Conservation (phyloP, 1,140 invertebrate species). For the Diorhabda carinulata region DNA sequence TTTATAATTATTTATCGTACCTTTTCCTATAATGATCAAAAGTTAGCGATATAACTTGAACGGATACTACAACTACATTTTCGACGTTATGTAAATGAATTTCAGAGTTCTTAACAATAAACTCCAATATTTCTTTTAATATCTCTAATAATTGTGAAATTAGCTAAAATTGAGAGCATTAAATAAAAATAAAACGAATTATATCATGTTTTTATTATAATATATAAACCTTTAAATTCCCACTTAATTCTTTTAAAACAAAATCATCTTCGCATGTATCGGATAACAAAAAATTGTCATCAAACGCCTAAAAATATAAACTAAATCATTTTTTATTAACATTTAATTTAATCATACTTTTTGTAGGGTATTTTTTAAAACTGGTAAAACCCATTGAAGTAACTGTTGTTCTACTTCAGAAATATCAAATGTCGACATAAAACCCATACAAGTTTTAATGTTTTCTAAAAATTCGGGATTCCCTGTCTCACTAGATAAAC, state of each 20-base stretch:
- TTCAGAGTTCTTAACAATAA: conserved; percentile 5
- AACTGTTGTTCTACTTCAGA: conserved; percentile 6
- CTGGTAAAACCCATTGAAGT: conserved; percentile 6
- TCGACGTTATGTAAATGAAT: conserved; percentile 8
- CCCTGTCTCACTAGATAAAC: neutral
- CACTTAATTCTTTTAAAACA: conserved; percentile 6
- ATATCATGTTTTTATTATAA: neutral
- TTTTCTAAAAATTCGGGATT: conserved; percentile 7
- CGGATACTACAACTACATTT: conserved; percentile 7
- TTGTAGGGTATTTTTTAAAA: conserved; percentile 9
- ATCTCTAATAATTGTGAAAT: conserved; percentile 15
- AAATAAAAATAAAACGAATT: neutral
- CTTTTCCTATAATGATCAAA: conserved; percentile 25
- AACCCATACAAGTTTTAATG: conserved; percentile 6
- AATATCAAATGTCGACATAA: conserved; percentile 7
- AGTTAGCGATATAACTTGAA: conserved; percentile 19
- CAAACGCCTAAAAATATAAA: conserved; percentile 9
- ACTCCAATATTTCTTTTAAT: conserved; percentile 12
- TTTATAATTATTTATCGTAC: conserved; percentile 10
- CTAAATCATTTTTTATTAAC: neutral
- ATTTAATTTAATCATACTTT: conserved; percentile 9
- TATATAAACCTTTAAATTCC: conserved; percentile 7
- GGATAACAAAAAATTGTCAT: conserved; percentile 14
- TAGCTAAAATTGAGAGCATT: conserved; percentile 13
- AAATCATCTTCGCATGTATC: conserved; percentile 12